These are phyloP conservation scores for Lingula anatina DNA, from an alignment of 2,888 invertebrate genomes.

Conservation along the genomic window DNA sequence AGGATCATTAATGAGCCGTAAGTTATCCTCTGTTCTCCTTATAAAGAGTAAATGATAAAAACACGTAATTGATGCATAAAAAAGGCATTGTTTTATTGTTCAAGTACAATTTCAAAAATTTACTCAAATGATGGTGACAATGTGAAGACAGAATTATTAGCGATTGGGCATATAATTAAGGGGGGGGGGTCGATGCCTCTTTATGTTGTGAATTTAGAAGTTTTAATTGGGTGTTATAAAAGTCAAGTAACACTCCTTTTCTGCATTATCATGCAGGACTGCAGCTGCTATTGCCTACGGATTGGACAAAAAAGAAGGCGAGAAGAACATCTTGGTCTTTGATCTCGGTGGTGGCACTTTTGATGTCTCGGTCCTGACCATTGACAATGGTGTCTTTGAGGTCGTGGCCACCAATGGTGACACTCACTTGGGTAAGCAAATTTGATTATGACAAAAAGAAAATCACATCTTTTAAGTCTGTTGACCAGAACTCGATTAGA, in stretches of 20 bases:
- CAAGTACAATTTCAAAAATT: background rate
- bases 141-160: background rate
- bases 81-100: background rate
- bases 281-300: slow-evolving; percentile 97
- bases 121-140: background rate
- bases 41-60: background rate
- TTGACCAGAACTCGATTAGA: too few relatives aligned
- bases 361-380: slow-evolving; percentile 95
- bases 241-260: too few relatives aligned
- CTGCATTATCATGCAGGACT: slow-evolving; percentile 61
- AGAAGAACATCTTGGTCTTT: slow-evolving; percentile 97
- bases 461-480: too few relatives aligned
- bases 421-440: slow-evolving; percentile 72
- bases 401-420: slow-evolving; percentile 82
- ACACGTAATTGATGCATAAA: background rate
- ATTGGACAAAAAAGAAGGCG: slow-evolving; percentile 92
- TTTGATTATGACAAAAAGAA: background rate
- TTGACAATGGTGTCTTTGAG: slow-evolving; percentile 98
- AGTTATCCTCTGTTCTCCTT: slow-evolving; percentile 16
- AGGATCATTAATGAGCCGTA: slow-evolving; percentile 88
- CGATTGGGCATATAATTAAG: too few relatives aligned
- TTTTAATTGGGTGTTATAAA: too few relatives aligned
- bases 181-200: too few relatives aligned
- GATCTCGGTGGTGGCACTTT: slow-evolving; percentile 99
- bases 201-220: too few relatives aligned